Evolutionary conservation across 2,797 vertebrate genomes (phyloP).

Genomic region (Alectoris magna): DNA sequence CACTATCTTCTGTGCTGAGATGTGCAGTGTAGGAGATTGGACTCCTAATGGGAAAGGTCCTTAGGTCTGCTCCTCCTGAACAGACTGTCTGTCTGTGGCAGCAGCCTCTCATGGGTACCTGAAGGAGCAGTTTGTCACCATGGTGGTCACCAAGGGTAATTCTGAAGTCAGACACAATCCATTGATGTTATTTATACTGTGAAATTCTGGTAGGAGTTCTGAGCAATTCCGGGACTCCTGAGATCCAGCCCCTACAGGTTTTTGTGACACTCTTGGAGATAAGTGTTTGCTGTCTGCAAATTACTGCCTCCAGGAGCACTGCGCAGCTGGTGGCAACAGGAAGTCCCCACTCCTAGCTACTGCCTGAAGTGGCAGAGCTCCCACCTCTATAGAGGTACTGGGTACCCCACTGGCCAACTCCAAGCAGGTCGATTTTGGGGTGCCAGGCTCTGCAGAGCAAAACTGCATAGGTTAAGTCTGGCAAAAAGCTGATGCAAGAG

Average conservation of each 20-base stretch:
- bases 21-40: fast-evolving
- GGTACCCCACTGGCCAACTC: fast-evolving
- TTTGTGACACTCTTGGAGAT: neutral
- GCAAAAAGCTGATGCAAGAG: neutral
- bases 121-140: neutral
- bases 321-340: neutral
- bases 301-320: fast-evolving
- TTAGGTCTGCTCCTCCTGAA: fast-evolving
- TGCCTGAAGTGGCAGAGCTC: neutral
- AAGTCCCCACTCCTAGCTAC: neutral
- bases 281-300: neutral
- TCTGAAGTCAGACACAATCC: neutral
- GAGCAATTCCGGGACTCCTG: fast-evolving
- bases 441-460: neutral
- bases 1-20: neutral
- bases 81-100: fast-evolving
- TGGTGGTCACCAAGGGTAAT: neutral
- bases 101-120: neutral
- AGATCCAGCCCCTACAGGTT: too few species aligned
- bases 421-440: neutral
- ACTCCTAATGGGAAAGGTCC: fast-evolving
- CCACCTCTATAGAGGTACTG: neutral
- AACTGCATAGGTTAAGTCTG: neutral
- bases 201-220: neutral
- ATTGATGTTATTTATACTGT: neutral